Percentiles rank a stretch among this genome's conserved stretches.
phyloP scores from a whole-genome alignment of 2,797 vertebrate species.

The Catamblyrhynchus diadema region DNA sequence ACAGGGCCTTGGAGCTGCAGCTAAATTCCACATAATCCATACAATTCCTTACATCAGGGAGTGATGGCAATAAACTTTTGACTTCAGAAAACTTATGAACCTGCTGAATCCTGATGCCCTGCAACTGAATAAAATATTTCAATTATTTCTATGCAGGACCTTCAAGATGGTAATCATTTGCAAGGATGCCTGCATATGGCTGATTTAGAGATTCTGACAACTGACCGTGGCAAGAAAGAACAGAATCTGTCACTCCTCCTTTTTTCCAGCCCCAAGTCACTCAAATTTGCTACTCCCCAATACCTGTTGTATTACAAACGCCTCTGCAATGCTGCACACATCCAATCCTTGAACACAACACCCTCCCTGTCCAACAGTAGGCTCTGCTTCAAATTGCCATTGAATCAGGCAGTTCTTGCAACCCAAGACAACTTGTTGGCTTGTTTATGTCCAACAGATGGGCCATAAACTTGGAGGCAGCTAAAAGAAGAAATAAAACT shows the following conservation, averaged over 20 bases:
- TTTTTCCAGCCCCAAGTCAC: not conserved
- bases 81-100: not conserved
- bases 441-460: not conserved
- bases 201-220: not conserved
- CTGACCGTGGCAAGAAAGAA: not conserved
- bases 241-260: not conserved
- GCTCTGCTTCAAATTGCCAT: not conserved
- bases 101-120: not conserved
- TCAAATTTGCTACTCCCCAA: not conserved
- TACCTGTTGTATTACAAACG: not conserved
- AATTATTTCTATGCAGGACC: not conserved
- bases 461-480: not conserved
- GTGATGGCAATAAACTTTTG: rapidly evolving
- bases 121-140: not conserved
- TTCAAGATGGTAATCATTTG: not conserved
- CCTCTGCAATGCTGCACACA: not conserved
- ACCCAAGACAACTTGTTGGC: not conserved
- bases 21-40: not conserved
- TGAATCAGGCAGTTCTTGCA: not conserved
- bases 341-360: not conserved
- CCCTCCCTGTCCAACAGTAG: not conserved
- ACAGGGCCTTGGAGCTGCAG: not conserved
- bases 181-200: not conserved
- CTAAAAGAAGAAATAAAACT: not conserved
- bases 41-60: not conserved